Evolutionary conservation across 2,888 invertebrate species (phyloP), one percentile per base, ranked within the genome.

Genomic region (Chouioia cunea): DNA sequence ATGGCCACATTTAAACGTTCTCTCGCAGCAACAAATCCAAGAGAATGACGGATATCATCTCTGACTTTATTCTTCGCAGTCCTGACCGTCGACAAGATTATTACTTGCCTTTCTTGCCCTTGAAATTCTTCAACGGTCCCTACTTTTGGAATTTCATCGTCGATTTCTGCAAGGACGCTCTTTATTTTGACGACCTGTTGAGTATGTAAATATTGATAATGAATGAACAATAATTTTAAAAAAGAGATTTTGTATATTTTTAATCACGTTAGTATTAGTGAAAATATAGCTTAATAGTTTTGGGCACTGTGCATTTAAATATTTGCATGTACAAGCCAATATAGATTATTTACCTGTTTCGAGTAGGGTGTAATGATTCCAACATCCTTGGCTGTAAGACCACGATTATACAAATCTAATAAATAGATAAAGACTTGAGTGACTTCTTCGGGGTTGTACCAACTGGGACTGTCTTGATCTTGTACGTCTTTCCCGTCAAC

Each of bases 351-450:
- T 83, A 95, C 96, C 90, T 98, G 98, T 83, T 95, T 95, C 73
- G 92, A 87, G 81, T 98, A 98, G 0, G 97, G 97, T 15, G 97
- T 93, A 73, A 98, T 94, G 68, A 98, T 91, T 4, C 97, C 98
- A 80, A 98, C 90, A 76, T 95, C 93, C 63, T 90, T 88, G 0
- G 89, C 85, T 1, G 80, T 81, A n/a, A 95, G 80, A 27, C 90
- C 90, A 62, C 88, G 86, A 71, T 90, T 89, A 76, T 92, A 92
- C 1, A 97, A 85, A 76, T 91, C 87, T 76, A 89, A 87, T 14
- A 92, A 81, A 79, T 93, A 93, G 64, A 88, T 86, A 73, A 91
- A 88, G 0, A 91, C 89, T 82, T 88, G 88, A 0, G 88, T 87
- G 0, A 93, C 93, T 87, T 98, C 97, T 74, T 91, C 90, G 0